Conservation (phyloP, 2,888 invertebrate species). For the Pimpla rufipes region DNA sequence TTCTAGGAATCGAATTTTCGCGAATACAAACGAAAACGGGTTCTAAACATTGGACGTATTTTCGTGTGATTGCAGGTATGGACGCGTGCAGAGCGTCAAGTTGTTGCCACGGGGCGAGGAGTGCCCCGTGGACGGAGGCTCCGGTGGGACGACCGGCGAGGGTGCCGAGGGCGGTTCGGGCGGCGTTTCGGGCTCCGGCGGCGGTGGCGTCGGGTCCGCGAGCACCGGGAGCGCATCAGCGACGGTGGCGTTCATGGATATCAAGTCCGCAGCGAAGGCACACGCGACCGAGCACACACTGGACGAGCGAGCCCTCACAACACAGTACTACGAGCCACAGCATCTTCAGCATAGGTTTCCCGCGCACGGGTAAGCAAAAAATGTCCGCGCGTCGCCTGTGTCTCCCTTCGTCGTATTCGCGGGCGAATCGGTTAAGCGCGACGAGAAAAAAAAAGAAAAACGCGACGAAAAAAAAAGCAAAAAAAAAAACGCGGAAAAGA, state of each 20-base stretch:
- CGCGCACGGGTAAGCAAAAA: slow-evolving; percentile 88
- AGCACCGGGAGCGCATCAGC: slow-evolving; percentile 91
- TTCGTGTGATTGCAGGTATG: slow-evolving; percentile 90
- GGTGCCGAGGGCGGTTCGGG: slow-evolving; percentile 84
- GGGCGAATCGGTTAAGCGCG: too few relatives aligned
- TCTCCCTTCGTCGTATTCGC: too few relatives aligned
- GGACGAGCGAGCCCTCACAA: slow-evolving; percentile 94
- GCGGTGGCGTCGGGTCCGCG: slow-evolving; percentile 86
- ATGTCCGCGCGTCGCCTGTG: too few relatives aligned
- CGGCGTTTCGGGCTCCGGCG: slow-evolving; percentile 82
- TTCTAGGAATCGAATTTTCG: background rate
- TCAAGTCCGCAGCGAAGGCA: slow-evolving; percentile 97
- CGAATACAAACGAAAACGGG: background rate
- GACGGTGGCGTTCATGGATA: slow-evolving; percentile 98
- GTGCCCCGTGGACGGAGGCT: slow-evolving; percentile 84
- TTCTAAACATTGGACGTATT: background rate
- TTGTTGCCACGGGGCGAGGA: slow-evolving; percentile 90
- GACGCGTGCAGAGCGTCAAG: slow-evolving; percentile 98
- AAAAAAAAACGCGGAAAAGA: background rate
- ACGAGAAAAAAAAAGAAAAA: background rate
- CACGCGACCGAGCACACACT: slow-evolving; percentile 95
- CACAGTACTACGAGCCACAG: slow-evolving; percentile 96
- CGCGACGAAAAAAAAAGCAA: background rate
- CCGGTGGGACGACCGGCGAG: slow-evolving; percentile 86
- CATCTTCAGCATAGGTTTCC: slow-evolving; percentile 85